Evolutionary conservation across 2,113 vertebrate species (phyloP).

Genomic region (Muntiacus reevesi): DNA sequence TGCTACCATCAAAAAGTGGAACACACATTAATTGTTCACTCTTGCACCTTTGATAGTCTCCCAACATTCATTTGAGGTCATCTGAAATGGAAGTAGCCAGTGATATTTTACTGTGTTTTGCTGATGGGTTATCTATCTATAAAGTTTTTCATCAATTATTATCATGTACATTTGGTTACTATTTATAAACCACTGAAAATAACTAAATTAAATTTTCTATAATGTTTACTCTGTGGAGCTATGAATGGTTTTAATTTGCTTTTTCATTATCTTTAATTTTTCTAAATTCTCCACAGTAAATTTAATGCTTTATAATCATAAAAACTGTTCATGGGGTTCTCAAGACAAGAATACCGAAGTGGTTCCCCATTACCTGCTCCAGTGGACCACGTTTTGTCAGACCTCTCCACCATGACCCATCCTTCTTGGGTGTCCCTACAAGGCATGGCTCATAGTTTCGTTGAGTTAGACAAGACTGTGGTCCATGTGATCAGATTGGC

Average conservation of each 20-base stretch:
- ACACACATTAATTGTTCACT: neutral
- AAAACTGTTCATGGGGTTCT: neutral
- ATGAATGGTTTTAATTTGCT: neutral
- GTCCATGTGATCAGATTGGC: neutral
- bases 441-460: neutral
- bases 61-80: neutral
- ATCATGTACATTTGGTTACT: neutral
- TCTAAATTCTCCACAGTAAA: neutral
- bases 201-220: neutral
- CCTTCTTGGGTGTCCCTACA: neutral
- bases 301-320: neutral
- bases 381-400: neutral
- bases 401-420: neutral
- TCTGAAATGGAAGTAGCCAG: neutral
- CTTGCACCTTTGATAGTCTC: neutral
- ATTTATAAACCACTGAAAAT: neutral
- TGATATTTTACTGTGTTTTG: neutral
- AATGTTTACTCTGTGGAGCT: neutral
- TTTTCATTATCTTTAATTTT: constrained; percentile 12
- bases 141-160: neutral
- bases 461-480: neutral
- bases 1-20: neutral
- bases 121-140: neutral
- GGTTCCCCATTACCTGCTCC: neutral
- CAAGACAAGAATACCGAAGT: neutral